Percentiles rank a stretch among this genome's conserved stretches.
Evolutionary conservation across 2,797 vertebrate species (phyloP).

Genomic region (Alectoris magna): DNA sequence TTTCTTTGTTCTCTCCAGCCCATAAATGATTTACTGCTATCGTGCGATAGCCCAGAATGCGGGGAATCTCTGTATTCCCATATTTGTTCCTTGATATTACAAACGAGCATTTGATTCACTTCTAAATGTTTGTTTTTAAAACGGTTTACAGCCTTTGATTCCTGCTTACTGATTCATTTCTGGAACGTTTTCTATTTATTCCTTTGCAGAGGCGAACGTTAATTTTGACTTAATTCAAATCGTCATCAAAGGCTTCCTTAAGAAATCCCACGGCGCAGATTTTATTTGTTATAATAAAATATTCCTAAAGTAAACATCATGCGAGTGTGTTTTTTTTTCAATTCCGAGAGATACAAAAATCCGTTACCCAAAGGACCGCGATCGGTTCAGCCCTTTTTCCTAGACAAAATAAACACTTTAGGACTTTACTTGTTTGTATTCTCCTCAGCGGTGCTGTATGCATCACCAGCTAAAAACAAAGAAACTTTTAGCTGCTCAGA

Average conservation of each 20-base stretch:
- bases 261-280: slow-evolving; percentile 73
- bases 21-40: slow-evolving; percentile 70
- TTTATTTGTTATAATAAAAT: slow-evolving; percentile 76
- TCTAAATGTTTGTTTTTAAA: slow-evolving; percentile 73
- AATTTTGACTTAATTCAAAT: slow-evolving; percentile 77
- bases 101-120: slow-evolving; percentile 72
- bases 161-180: slow-evolving; percentile 73
- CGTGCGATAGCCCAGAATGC: slow-evolving; percentile 64
- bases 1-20: slow-evolving; percentile 66
- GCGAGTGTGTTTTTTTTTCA: slow-evolving; percentile 50
- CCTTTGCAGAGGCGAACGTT: slow-evolving; percentile 72
- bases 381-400: slow-evolving; percentile 80
- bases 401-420: slow-evolving; percentile 92
- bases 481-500: slow-evolving; percentile 91
- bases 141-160: slow-evolving; percentile 72
- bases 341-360: slow-evolving; percentile 75
- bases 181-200: slow-evolving; percentile 73
- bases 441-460: slow-evolving; percentile 87
- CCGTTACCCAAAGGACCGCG: slow-evolving; percentile 75
- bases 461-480: slow-evolving; percentile 98
- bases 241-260: slow-evolving; percentile 75
- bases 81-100: slow-evolving; percentile 69
- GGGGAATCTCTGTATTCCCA: slow-evolving; percentile 65
- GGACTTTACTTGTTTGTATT: slow-evolving; percentile 91
- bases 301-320: slow-evolving; percentile 74